These are phyloP conservation scores for Cyclargus thomasi DNA, from an alignment of 1,140 invertebrate genomes.

Conservation along the genomic window DNA sequence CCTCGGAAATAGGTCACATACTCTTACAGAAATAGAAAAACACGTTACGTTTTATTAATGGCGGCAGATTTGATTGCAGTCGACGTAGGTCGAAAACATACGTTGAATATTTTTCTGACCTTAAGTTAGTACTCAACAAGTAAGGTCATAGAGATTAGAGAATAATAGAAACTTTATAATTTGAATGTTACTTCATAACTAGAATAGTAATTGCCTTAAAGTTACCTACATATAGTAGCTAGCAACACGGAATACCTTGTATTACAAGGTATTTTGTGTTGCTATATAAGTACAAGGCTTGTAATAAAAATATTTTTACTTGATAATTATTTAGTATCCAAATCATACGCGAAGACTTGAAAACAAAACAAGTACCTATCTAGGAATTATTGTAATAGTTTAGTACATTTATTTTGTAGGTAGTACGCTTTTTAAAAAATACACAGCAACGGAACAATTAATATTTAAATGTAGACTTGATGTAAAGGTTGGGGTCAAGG, in stretches of 20 bases:
- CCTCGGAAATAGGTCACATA: slow-evolving; percentile 24
- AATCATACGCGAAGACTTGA: not conserved
- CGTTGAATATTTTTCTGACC: too few species aligned
- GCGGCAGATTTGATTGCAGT: not conserved
- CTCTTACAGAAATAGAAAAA: slow-evolving; percentile 21
- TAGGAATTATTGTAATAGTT: not conserved
- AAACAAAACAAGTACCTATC: too few species aligned
- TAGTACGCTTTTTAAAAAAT: not conserved
- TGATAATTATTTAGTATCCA: not conserved
- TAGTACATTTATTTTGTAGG: not conserved
- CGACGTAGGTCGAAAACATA: not conserved
- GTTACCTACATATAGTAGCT: too few species aligned
- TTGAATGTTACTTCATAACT: too few species aligned
- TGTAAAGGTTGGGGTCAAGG: not conserved
- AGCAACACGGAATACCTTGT: too few species aligned
- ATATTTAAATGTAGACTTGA: not conserved
- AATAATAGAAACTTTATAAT: too few species aligned
- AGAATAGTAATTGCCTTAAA: too few species aligned
- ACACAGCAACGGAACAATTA: not conserved
- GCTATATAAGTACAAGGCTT: too few species aligned
- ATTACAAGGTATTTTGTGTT: too few species aligned
- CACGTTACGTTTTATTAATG: slow-evolving; percentile 19
- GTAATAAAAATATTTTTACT: too few species aligned
- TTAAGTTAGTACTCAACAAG: too few species aligned
- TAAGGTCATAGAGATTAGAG: too few species aligned